Conservation (phyloP, 30 jellyfish, hydroid and myxozoan genomes). For the Aurelia sp. region DNA sequence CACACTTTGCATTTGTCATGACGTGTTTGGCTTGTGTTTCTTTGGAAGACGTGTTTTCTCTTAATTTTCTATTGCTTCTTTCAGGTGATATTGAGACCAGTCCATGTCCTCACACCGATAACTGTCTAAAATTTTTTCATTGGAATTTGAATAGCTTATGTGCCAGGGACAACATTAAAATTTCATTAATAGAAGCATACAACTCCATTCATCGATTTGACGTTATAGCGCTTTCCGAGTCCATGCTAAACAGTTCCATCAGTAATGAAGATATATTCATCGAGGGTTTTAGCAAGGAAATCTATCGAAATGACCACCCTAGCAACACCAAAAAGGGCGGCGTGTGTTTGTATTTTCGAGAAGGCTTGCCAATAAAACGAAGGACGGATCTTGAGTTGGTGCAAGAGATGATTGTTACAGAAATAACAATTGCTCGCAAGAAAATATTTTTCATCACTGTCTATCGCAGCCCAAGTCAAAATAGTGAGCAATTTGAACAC, state of each 20-base stretch:
- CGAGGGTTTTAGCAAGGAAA: no score
- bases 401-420: slow-evolving; percentile 38
- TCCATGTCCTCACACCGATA: slow-evolving; percentile 18
- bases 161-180: slow-evolving; percentile 23
- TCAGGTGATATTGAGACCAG: not conserved
- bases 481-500: no score
- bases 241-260: not conserved
- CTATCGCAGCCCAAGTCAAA: no score
- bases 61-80: slow-evolving; percentile 3
- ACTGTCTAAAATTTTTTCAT: not conserved
- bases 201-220: no score
- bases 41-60: slow-evolving; percentile 2
- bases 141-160: not conserved
- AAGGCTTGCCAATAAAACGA: not conserved
- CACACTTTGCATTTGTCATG: slow-evolving; percentile 7
- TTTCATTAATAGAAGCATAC: slow-evolving; percentile 12
- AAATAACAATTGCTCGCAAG: slow-evolving; percentile 21
- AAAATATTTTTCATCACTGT: no score
- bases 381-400: slow-evolving; percentile 46
- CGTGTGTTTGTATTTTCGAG: no score
- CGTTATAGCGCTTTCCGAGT: no score
- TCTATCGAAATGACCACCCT: no score
- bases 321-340: no score
- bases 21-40: slow-evolving; percentile 14
- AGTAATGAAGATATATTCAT: not conserved